Evolutionary conservation across 2,888 invertebrate species (phyloP).

Genomic region (Stenchaetothrips biformis): DNA sequence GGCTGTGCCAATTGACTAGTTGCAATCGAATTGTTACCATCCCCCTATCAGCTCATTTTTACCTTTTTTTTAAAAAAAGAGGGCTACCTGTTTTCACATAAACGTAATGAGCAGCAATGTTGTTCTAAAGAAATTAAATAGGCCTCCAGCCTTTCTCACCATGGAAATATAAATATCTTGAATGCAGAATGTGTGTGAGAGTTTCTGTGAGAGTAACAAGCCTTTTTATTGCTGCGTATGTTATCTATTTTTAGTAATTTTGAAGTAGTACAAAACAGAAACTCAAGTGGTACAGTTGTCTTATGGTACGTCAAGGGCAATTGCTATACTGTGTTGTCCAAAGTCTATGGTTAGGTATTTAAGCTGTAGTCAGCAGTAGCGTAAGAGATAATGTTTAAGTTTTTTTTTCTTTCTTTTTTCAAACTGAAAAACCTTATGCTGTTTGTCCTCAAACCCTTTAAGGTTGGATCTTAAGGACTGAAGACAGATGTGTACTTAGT

Average conservation of each 20-base stretch:
- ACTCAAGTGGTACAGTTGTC: too few relatives aligned
- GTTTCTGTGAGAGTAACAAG: too few relatives aligned
- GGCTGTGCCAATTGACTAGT: constrained; percentile 60
- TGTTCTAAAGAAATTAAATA: background rate
- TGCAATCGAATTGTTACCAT: background rate
- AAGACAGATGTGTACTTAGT: background rate
- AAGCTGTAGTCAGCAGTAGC: background rate
- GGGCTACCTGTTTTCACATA: background rate
- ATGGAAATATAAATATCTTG: too few relatives aligned
- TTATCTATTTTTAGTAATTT: too few relatives aligned
- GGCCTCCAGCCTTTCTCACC: background rate
- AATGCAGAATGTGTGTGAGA: too few relatives aligned
- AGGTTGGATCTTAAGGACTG: background rate
- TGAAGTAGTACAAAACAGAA: too few relatives aligned
- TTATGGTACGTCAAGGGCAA: too few relatives aligned
- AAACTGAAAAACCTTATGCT: background rate
- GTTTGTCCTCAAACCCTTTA: background rate
- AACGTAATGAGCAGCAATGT: background rate
- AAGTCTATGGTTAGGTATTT: background rate
- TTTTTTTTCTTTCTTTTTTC: background rate
- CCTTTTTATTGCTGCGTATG: too few relatives aligned
- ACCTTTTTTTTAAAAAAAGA: background rate
- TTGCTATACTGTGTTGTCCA: too few relatives aligned
- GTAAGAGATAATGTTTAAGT: background rate
- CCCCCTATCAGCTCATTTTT: background rate